phyloP scores from a whole-genome alignment of 2,888 invertebrate species.

The Tachina grossa region DNA sequence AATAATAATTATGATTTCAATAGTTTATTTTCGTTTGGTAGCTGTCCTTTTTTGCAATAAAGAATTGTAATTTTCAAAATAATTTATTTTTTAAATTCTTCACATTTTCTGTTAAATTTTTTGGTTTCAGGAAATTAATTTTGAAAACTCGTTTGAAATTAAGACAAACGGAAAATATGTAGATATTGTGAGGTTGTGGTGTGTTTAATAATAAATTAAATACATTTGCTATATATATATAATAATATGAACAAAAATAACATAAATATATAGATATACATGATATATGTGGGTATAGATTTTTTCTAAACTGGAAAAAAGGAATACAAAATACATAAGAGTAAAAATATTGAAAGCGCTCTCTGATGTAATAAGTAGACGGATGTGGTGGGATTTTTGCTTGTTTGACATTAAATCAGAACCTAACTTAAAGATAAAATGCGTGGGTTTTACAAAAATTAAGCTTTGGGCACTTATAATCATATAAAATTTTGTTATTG shows the following conservation, averaged over 20 bases:
- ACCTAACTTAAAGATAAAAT: slow-evolving; percentile 66
- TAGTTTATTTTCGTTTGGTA: slow-evolving; percentile 60
- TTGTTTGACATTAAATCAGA: slow-evolving; percentile 42
- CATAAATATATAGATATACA: slow-evolving; percentile 5
- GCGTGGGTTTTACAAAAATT: slow-evolving; percentile 61
- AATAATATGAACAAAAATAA: slow-evolving; percentile 22
- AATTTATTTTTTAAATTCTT: slow-evolving; percentile 8
- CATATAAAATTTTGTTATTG: slow-evolving; percentile 41
- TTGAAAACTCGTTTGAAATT: slow-evolving; percentile 39
- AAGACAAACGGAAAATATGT: slow-evolving; percentile 29
- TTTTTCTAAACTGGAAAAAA: slow-evolving; percentile 22
- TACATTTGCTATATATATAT: slow-evolving; percentile 42
- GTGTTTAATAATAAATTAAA: slow-evolving; percentile 49
- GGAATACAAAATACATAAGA: background rate
- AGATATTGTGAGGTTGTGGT: slow-evolving; percentile 7
- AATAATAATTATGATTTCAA: slow-evolving; percentile 40
- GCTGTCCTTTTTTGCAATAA: slow-evolving; percentile 13
- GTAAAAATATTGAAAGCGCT: slow-evolving; percentile 17
- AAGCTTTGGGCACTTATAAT: slow-evolving; percentile 64
- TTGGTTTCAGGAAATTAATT: slow-evolving; percentile 42
- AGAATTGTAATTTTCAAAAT: slow-evolving; percentile 37
- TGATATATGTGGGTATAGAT: background rate
- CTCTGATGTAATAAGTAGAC: slow-evolving; percentile 27
- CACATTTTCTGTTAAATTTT: background rate
- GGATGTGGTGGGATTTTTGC: slow-evolving; percentile 44